phyloP scores from a whole-genome alignment of 30 jellyfish, hydroid and myxozoan species.

The Haliclystus octoradiatus region DNA sequence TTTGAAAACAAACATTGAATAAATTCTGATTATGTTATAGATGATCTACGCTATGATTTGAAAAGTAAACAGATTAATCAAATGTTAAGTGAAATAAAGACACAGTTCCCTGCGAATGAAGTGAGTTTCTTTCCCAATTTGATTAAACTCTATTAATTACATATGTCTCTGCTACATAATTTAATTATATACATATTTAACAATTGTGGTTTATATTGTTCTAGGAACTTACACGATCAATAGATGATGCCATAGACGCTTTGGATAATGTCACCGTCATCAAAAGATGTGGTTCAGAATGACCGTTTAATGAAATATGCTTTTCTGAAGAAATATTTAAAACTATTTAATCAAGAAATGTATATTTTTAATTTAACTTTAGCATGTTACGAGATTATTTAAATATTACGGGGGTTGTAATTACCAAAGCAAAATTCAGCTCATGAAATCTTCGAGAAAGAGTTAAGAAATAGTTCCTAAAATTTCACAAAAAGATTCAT shows the following conservation, averaged over 20 bases:
- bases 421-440: too few relatives aligned
- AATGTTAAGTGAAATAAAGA: conserved; percentile 45
- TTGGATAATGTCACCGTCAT: conserved; percentile 54
- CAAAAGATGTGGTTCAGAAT: conserved; percentile 58
- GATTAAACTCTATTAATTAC: background rate
- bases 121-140: conserved; percentile 22
- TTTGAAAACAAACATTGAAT: too few relatives aligned
- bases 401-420: too few relatives aligned
- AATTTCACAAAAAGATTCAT: background rate
- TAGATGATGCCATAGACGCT: conserved; percentile 65
- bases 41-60: conserved; percentile 72
- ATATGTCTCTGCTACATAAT: background rate
- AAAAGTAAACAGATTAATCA: conserved; percentile 46
- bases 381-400: too few relatives aligned
- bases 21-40: too few relatives aligned
- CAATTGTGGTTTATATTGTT: conserved; percentile 2
- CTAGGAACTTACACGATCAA: conserved; percentile 61
- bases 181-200: background rate
- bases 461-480: background rate
- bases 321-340: too few relatives aligned
- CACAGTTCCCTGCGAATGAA: conserved; percentile 50
- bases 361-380: too few relatives aligned
- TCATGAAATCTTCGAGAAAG: conserved; percentile 1
- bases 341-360: too few relatives aligned
- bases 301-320: too few relatives aligned